Conservation (phyloP, 2,797 vertebrate species). For the Sparus aurata region DNA sequence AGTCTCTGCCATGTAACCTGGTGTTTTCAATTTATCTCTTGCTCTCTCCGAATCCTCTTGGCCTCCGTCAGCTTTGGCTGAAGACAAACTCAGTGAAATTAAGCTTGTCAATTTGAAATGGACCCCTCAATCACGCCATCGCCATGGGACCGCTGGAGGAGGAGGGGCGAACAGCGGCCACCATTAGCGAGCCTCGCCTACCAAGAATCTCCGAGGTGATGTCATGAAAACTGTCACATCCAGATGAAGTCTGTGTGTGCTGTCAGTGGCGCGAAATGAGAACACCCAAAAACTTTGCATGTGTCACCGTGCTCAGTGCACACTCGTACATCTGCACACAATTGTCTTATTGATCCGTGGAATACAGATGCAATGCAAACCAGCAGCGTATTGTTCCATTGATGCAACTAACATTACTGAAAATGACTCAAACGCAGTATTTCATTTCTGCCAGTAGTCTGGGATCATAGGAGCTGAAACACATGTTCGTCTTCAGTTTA, state of each 20-base stretch:
- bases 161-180: slow-evolving; percentile 32
- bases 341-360: not conserved
- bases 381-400: not conserved
- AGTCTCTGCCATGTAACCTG: slow-evolving; percentile 48
- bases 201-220: slow-evolving; percentile 37
- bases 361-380: slow-evolving; percentile 4
- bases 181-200: slow-evolving; percentile 33
- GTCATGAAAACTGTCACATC: slow-evolving; percentile 52
- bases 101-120: slow-evolving; percentile 60
- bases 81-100: slow-evolving; percentile 55
- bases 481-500: too few species aligned
- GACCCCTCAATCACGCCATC: slow-evolving; percentile 40
- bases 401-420: not conserved
- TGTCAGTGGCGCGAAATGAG: slow-evolving; percentile 10
- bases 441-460: too few species aligned
- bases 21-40: slow-evolving; percentile 64
- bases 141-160: slow-evolving; percentile 42
- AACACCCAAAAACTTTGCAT: not conserved
- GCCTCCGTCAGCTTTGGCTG: slow-evolving; percentile 31
- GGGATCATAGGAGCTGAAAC: too few species aligned
- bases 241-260: slow-evolving; percentile 11
- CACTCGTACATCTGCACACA: not conserved
- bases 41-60: slow-evolving; percentile 29
- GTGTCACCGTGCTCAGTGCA: not conserved
- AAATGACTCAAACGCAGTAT: too few species aligned